Base-by-base conservation (phyloP, 2,113 vertebrate genomes). In the Sphaerodactylus townsendi region DNA sequence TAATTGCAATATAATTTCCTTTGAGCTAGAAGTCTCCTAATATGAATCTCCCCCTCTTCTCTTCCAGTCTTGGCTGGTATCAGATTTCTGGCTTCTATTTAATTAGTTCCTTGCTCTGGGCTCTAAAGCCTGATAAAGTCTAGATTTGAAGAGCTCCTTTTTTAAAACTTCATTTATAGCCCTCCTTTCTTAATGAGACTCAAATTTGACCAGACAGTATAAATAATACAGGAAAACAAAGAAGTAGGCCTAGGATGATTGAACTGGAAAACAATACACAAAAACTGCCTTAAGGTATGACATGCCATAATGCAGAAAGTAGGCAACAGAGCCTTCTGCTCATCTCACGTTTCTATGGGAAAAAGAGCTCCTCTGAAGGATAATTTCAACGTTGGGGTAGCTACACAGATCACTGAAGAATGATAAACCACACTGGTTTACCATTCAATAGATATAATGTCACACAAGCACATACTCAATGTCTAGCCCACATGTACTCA, bases 61-160 rank as follows among this genome's bases (percentile, higher is more conserved):
- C 23, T 62, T 62, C 28, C 39, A 62, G 14, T 10, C 56, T 33
- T 59, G 44, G 8, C 48, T 59, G 23, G 71, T 81, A 72, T 81
- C 59, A 69, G 25, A 71, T 82, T 86, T 86, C 72, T 64, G 75
- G n/a, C 80, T 69, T 81, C 83, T 69, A 66, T 76, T 81, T 77
- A 69, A 76, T 76, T 30, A 48, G 37, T 35, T 71, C 23, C 69
- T 23, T 81, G 72, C 64, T 77, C n/a, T 56, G 56, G 44, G 66
- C 70, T 62, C 65, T 1, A 1, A 73, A 71, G n/a, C 17, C 14
- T 73, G 48, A 76, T 89, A 0, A 0, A 64, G 64, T 0, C 33
- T 68, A 33, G 65, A n/a, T 35, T 53, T 88, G 14, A 39, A 37
- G 64, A 77, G 39, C 23, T 56, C 79, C 39, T 84, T 28, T 62